Conservation (phyloP, 2,113 vertebrate species). For the Copsychus sechellarum region DNA sequence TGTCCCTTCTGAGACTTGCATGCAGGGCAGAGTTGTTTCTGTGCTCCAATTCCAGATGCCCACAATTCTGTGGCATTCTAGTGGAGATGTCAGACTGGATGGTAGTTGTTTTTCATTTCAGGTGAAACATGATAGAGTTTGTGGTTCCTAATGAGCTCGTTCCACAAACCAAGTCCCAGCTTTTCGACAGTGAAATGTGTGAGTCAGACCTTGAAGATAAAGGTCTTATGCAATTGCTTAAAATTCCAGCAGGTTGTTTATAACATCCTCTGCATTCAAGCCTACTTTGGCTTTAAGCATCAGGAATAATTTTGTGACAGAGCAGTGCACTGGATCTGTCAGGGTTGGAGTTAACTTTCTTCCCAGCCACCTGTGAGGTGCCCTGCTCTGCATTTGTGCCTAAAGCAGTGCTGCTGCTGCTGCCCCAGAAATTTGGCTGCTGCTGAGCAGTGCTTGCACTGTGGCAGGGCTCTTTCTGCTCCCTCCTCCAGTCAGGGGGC, state of each 20-base stretch:
- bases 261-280: neutral
- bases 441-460: neutral
- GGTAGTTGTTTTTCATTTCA: neutral
- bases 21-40: neutral
- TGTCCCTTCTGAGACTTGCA: neutral
- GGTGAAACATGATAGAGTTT: neutral
- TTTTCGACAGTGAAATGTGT: neutral
- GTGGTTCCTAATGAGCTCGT: neutral
- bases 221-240: neutral
- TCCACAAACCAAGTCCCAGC: neutral
- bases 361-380: neutral
- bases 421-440: neutral
- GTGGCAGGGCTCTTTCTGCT: neutral
- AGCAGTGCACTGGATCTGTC: neutral
- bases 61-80: neutral
- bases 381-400: neutral
- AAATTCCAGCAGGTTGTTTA: neutral
- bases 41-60: neutral
- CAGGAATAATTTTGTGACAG: neutral
- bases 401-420: neutral
- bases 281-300: neutral
- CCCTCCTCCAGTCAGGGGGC: neutral
- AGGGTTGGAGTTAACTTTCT: neutral
- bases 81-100: neutral
- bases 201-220: slow-evolving; percentile 7